Conservation (phyloP, 2,113 vertebrate genomes). For the Ellobius talpinus region DNA sequence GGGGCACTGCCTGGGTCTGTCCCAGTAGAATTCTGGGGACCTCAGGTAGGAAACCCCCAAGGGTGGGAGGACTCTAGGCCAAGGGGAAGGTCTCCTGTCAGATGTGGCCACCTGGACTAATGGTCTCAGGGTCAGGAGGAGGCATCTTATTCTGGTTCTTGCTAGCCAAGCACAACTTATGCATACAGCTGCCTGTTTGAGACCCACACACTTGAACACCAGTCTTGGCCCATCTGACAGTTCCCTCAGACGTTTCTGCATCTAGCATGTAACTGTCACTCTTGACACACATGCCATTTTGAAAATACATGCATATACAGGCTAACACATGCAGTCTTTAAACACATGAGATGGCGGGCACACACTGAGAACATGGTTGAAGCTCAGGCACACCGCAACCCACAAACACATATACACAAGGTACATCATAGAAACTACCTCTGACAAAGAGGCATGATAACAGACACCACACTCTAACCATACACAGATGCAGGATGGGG, state of each 20-base stretch:
- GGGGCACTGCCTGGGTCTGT: slow-evolving; percentile 69
- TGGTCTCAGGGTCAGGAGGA: background rate
- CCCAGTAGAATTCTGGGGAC: slow-evolving; percentile 60
- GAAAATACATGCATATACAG: slow-evolving; percentile 40
- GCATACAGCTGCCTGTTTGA: background rate
- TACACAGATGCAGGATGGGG: background rate
- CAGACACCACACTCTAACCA: background rate
- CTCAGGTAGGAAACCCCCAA: slow-evolving; percentile 71
- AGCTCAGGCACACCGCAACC: background rate
- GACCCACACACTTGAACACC: background rate
- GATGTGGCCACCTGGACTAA: slow-evolving; percentile 44
- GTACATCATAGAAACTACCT: background rate
- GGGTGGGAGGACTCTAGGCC: slow-evolving; percentile 67
- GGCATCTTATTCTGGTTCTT: background rate
- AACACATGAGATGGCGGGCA: background rate
- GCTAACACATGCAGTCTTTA: slow-evolving; percentile 16
- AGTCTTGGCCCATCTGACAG: background rate
- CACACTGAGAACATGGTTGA: background rate
- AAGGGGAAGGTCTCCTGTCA: slow-evolving; percentile 76
- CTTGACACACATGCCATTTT: background rate
- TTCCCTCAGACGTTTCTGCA: background rate
- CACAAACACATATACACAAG: background rate
- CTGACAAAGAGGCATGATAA: background rate
- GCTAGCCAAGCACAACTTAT: background rate
- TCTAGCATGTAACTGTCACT: background rate